phyloP scores from a whole-genome alignment of 2,888 invertebrate species.

The Meganola albula region DNA sequence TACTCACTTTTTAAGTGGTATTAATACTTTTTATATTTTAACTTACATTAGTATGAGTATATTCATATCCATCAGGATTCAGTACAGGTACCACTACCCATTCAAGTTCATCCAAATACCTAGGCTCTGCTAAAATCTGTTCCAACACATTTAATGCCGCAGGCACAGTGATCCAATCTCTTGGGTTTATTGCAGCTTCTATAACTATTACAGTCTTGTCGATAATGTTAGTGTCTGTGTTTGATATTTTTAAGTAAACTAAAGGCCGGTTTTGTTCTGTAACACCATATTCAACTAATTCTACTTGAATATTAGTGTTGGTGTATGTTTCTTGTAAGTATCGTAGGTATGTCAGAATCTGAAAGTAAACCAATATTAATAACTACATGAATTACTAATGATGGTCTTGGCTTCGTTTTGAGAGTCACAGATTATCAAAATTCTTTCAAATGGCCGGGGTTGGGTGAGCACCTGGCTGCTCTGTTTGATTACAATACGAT shows the following conservation, averaged over 20 bases:
- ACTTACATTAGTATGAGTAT: constrained; percentile 75
- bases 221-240: constrained; percentile 37
- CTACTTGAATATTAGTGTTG: constrained; percentile 31
- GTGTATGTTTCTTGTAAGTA: constrained; percentile 30
- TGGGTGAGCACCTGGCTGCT: too few species aligned
- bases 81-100: constrained; percentile 83
- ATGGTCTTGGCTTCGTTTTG: too few species aligned
- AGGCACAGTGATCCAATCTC: constrained; percentile 85
- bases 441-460: too few species aligned
- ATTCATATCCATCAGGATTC: constrained; percentile 87
- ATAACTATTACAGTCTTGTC: constrained; percentile 68
- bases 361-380: constrained; percentile 26
- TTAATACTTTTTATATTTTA: too few species aligned
- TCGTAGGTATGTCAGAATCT: constrained; percentile 49
- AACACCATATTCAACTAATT: constrained; percentile 39
- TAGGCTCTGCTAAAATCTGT: constrained; percentile 71
- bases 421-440: too few species aligned
- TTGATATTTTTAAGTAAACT: constrained; percentile 69
- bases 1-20: too few species aligned
- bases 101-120: constrained; percentile 74
- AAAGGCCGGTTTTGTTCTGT: constrained; percentile 47
- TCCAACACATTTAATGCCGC: constrained; percentile 80
- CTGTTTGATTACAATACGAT: too few species aligned
- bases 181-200: constrained; percentile 80
- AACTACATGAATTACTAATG: too few species aligned